Evolutionary conservation across 2,113 vertebrate genomes (phyloP).

Genomic region (Cichladusa arquata): DNA sequence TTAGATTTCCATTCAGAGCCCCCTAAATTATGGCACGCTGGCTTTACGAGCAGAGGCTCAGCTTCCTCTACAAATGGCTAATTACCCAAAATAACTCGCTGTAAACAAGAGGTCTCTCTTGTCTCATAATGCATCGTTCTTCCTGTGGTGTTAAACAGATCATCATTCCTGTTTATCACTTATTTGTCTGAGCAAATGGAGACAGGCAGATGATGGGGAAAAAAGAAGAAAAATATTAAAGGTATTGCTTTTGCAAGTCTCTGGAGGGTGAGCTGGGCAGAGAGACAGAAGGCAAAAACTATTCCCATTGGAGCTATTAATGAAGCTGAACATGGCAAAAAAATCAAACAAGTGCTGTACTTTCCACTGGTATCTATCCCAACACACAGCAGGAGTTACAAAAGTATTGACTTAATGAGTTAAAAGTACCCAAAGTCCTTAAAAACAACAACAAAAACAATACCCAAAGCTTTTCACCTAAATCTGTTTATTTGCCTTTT

Average conservation of each 20-base stretch:
- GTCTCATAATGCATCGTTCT: slow-evolving; percentile 53
- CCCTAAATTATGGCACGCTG: slow-evolving; percentile 49
- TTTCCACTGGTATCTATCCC: background rate
- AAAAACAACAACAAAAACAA: background rate
- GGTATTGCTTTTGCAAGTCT: background rate
- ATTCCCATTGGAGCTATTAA: background rate
- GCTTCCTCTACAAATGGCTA: slow-evolving; percentile 59
- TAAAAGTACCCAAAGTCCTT: background rate
- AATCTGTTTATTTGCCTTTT: background rate
- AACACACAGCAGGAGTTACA: background rate
- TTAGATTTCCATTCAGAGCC: slow-evolving; percentile 25
- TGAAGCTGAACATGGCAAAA: background rate
- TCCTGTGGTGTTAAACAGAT: slow-evolving; percentile 49
- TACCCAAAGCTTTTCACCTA: background rate
- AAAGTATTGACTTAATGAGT: background rate
- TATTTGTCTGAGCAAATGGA: slow-evolving; percentile 40
- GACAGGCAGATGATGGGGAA: slow-evolving; percentile 11
- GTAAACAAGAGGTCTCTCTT: slow-evolving; percentile 58
- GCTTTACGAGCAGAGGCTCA: slow-evolving; percentile 40
- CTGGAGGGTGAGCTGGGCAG: background rate
- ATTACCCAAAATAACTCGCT: slow-evolving; percentile 64
- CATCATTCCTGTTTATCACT: slow-evolving; percentile 44
- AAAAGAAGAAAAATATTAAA: slow-evolving; percentile 5
- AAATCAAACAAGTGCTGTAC: background rate
- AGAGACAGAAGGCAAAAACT: background rate